Base-by-base conservation (phyloP, 2,113 vertebrate genomes). In the Aspiorhynchus laticeps region DNA sequence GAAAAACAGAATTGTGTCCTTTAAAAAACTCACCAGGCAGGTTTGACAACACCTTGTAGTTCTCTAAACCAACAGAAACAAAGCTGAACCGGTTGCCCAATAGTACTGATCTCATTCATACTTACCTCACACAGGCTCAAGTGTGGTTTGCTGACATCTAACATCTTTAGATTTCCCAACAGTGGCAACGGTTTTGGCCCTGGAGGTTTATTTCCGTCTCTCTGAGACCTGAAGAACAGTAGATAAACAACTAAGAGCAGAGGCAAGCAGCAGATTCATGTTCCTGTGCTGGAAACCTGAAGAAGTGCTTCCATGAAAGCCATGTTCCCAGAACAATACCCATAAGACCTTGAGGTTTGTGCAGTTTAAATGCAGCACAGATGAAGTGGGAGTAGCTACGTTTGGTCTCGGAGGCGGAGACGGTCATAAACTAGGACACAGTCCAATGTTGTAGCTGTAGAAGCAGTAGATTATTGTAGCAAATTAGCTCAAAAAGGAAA, bases 91-190 rank as follows among this genome's bases (percentile, higher is more conserved):
- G 0, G 38, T 75, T 26, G 6, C 0, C 6, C 38, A 75, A 11
- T 1, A 75, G 24, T 5, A 26, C 46, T 51, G 75, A 19, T 53
- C 7, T 53, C 7, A 38, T 38, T 41, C 21, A 31, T 51, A 8
- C 89, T 87, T 51, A 93, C 93, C 48, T 91, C 10, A 73, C 19
- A 78, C 2, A 93, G 91, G 1, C 53, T 74, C 2, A 12, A 17
- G 77, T 91, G 28, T 0, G 83, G 88, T 48, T 84, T 91, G 28
- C 78, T 86, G 19, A 93, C 86, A 51, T 92, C 91, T 51, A 93
- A 0, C 69, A 91, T 87, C 21, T 91, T 65, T 28, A 94, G 36
- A 85, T 94, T 94, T n/a, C 93, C 92, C 7, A 95, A 41, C 33
- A 92, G 63, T 12, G 90, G 90, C 51, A 91, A 14, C 5, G 90